These are phyloP conservation scores for Hoplodrina blanda DNA, from an alignment of 2,888 invertebrate species.

Conservation along the genomic window DNA sequence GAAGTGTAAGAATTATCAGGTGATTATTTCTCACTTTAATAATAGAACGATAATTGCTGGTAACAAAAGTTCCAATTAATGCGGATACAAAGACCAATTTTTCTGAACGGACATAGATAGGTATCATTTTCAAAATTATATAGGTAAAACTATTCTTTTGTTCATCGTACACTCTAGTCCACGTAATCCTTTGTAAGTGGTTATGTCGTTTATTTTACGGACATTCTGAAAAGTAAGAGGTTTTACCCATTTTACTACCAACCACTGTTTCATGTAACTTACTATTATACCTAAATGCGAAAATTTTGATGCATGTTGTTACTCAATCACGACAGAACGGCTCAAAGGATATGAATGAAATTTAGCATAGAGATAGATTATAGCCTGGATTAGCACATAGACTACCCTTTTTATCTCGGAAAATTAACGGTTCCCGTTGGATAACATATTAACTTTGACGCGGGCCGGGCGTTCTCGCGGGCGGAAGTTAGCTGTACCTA, in stretches of 20 bases:
- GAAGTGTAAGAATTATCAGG: conserved; percentile 1
- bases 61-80: conserved; percentile 26
- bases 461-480: too few species aligned
- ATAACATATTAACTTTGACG: too few species aligned
- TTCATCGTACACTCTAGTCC: conserved; percentile 31
- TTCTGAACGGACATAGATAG: conserved; percentile 11
- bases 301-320: too few species aligned
- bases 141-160: conserved; percentile 46
- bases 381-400: too few species aligned
- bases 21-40: conserved; percentile 11
- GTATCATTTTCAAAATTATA: conserved; percentile 44
- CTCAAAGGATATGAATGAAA: too few species aligned
- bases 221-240: conserved; percentile 54
- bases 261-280: conserved; percentile 7
- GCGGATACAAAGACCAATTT: conserved; percentile 32
- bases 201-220: conserved; percentile 47
- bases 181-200: conserved; percentile 43
- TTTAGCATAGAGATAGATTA: too few species aligned
- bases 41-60: conserved; percentile 3
- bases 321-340: too few species aligned
- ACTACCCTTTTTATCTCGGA: too few species aligned
- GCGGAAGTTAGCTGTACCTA: conserved; percentile 16
- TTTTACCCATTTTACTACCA: conserved; percentile 50
- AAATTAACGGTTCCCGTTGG: too few species aligned
- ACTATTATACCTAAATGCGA: too few species aligned